phyloP scores from a whole-genome alignment of 2,797 vertebrate genomes.

The Rachycentron canadum region DNA sequence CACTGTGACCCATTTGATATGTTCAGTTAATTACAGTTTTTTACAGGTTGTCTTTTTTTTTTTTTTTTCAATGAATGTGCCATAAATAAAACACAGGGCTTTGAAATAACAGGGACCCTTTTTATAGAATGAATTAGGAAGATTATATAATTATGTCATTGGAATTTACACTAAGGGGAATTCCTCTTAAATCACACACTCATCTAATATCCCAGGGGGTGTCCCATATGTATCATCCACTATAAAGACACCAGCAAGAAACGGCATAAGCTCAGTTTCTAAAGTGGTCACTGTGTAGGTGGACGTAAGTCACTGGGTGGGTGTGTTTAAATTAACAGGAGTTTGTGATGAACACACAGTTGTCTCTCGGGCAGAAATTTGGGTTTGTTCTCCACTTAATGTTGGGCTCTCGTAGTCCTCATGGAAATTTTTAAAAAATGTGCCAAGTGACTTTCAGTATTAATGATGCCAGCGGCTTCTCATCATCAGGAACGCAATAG shows the following conservation, averaged over 20 bases:
- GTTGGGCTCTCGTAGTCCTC: background rate
- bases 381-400: background rate
- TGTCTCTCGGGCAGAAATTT: constrained; percentile 16
- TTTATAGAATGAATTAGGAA: background rate
- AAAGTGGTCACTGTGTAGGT: constrained; percentile 3
- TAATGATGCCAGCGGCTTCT: background rate
- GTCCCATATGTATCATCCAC: constrained; percentile 17
- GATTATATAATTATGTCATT: background rate
- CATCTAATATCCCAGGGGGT: constrained; percentile 7
- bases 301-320: background rate
- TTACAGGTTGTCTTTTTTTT: background rate
- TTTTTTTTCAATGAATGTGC: background rate
- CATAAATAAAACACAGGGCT: background rate
- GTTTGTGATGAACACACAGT: constrained; percentile 12
- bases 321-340: constrained; percentile 15
- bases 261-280: background rate
- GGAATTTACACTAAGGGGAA: constrained; percentile 2
- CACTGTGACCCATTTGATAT: background rate
- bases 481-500: background rate
- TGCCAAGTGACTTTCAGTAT: background rate
- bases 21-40: background rate
- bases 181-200: constrained; percentile 50
- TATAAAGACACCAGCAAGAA: background rate
- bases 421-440: background rate
- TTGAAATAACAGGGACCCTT: background rate